phyloP scores from a whole-genome alignment of 2,797 vertebrate species.

The Thunnus albacares region DNA sequence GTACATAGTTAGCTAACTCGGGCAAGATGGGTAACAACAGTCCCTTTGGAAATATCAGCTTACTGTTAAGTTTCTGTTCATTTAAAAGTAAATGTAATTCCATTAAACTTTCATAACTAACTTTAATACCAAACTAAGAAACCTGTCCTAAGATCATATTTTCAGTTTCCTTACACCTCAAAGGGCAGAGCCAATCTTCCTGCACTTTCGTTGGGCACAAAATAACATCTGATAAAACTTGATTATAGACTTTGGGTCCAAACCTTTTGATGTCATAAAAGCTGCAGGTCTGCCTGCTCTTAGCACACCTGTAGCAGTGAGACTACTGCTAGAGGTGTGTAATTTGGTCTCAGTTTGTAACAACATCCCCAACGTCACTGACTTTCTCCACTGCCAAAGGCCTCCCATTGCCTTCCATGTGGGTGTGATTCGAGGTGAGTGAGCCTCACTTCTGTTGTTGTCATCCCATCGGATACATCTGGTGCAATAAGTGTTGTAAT shows the following conservation, averaged over 20 bases:
- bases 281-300: conserved; percentile 6
- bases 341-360: conserved; percentile 4
- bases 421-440: conserved; percentile 1
- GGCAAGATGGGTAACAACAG: too few species aligned
- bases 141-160: too few species aligned
- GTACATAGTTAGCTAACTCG: too few species aligned
- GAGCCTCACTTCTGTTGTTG: neutral
- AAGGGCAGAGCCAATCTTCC: conserved; percentile 1
- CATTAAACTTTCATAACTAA: too few species aligned
- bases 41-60: too few species aligned
- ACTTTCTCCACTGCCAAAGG: neutral
- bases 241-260: conserved; percentile 29
- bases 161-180: too few species aligned
- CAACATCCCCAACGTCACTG: neutral
- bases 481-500: neutral
- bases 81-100: too few species aligned
- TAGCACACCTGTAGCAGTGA: too few species aligned
- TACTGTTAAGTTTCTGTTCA: too few species aligned
- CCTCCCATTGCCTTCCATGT: neutral
- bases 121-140: too few species aligned
- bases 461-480: neutral
- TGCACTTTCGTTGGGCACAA: conserved; percentile 28
- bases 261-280: conserved; percentile 55
- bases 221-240: conserved; percentile 37
- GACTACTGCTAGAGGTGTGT: neutral